These are phyloP conservation scores for Eurystomus glaucurus DNA, from an alignment of 2,797 vertebrate genomes.

Conservation along the genomic window DNA sequence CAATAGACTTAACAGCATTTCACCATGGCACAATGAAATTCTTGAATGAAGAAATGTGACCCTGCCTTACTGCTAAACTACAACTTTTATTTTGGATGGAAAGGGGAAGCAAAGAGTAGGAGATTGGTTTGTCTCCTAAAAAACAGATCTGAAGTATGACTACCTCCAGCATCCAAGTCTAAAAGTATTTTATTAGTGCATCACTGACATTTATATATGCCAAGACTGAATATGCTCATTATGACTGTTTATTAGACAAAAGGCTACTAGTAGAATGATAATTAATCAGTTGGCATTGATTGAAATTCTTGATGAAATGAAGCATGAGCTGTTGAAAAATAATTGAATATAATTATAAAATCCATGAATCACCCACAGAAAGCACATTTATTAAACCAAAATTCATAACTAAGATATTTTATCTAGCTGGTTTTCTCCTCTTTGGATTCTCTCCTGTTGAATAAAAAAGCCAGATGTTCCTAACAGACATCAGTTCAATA, in stretches of 20 bases:
- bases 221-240: constrained; percentile 66
- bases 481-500: constrained; percentile 61
- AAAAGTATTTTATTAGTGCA: constrained; percentile 40
- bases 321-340: constrained; percentile 81
- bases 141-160: neutral
- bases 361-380: constrained; percentile 82
- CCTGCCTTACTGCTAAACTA: neutral
- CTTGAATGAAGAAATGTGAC: neutral
- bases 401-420: constrained; percentile 80
- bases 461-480: constrained; percentile 73
- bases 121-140: neutral
- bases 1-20: neutral
- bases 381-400: constrained; percentile 80
- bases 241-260: constrained; percentile 81
- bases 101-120: neutral
- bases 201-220: constrained; percentile 65
- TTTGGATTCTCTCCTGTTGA: constrained; percentile 60
- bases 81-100: neutral
- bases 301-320: constrained; percentile 83
- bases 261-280: constrained; percentile 73
- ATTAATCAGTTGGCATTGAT: constrained; percentile 82
- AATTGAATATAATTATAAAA: constrained; percentile 82
- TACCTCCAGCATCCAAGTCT: neutral
- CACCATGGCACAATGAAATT: neutral
- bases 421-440: constrained; percentile 61